Percentiles rank a stretch among this genome's conserved stretches.
phyloP scores from a whole-genome alignment of 2,888 invertebrate species.

The Venusia cambrica region DNA sequence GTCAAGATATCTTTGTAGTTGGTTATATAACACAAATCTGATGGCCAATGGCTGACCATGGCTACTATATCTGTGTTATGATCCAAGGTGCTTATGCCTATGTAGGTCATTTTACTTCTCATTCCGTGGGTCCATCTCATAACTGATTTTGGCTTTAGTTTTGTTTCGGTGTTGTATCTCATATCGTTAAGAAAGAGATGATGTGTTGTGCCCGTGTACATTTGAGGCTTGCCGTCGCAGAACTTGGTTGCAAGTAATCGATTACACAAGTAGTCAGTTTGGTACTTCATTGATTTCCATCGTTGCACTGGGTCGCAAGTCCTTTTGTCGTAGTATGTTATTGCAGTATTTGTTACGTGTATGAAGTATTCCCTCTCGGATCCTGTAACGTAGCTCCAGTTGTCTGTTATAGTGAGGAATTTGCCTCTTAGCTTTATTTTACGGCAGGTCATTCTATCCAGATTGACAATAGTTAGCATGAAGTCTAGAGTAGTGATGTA shows the following conservation, averaged over 20 bases:
- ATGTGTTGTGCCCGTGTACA: constrained; percentile 63
- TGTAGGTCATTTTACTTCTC: constrained; percentile 69
- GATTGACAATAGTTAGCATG: constrained; percentile 58
- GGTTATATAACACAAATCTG: constrained; percentile 63
- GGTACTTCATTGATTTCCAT: constrained; percentile 45
- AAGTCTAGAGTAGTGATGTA: constrained; percentile 57
- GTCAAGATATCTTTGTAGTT: constrained; percentile 48
- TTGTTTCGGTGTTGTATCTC: constrained; percentile 41
- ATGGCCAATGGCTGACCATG: constrained; percentile 66
- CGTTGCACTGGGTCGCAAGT: constrained; percentile 44
- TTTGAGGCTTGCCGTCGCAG: constrained; percentile 43
- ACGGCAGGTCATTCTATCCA: constrained; percentile 57
- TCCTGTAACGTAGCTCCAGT: constrained; percentile 65
- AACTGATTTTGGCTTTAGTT: constrained; percentile 46
- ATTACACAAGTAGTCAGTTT: constrained; percentile 57
- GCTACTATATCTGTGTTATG: constrained; percentile 57
- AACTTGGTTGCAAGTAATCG: constrained; percentile 53
- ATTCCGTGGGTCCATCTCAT: constrained; percentile 82
- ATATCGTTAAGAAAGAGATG: constrained; percentile 62
- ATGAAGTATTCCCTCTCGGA: constrained; percentile 53
- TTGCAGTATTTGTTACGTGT: constrained; percentile 47
- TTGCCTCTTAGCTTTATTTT: constrained; percentile 50
- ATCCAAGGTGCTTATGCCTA: constrained; percentile 55
- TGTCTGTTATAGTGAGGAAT: constrained; percentile 44
- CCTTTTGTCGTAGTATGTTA: constrained; percentile 68